Evolutionary conservation across 2,797 vertebrate genomes (phyloP).

Genomic region (Enteromius radiatus): DNA sequence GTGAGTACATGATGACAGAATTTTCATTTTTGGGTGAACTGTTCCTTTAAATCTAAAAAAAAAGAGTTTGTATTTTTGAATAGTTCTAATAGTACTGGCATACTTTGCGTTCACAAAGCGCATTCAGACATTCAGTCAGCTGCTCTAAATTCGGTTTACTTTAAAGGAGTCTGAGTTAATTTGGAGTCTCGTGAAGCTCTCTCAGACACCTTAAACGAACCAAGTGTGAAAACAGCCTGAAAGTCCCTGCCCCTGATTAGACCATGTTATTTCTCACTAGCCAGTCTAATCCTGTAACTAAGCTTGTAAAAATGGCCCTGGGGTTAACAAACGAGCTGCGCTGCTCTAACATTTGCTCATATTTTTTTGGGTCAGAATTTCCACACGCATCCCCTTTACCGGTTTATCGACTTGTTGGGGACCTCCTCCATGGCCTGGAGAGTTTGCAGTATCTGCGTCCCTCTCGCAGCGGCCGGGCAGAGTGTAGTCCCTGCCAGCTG

Average conservation of each 20-base stretch:
- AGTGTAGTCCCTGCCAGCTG: slow-evolving; percentile 57
- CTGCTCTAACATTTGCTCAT: slow-evolving; percentile 53
- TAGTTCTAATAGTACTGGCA: background rate
- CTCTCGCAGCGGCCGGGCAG: slow-evolving; percentile 17
- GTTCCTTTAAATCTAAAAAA: too few species aligned
- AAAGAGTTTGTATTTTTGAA: background rate
- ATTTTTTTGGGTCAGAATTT: slow-evolving; percentile 55
- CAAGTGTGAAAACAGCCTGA: slow-evolving; percentile 38
- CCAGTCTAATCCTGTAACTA: slow-evolving; percentile 71
- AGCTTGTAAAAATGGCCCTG: slow-evolving; percentile 69
- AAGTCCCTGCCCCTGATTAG: slow-evolving; percentile 68
- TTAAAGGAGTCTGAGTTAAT: slow-evolving; percentile 17
- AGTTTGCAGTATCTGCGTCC: slow-evolving; percentile 55
- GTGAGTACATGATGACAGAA: too few species aligned
- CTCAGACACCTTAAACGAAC: slow-evolving; percentile 31
- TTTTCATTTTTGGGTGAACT: too few species aligned
- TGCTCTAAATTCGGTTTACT: slow-evolving; percentile 6
- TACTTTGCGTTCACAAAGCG: background rate
- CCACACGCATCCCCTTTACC: slow-evolving; percentile 49
- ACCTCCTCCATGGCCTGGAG: slow-evolving; percentile 58
- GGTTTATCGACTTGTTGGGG: slow-evolving; percentile 57
- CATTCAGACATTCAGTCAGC: background rate
- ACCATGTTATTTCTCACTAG: slow-evolving; percentile 68
- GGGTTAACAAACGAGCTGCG: slow-evolving; percentile 54
- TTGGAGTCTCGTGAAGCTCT: background rate